phyloP scores from a whole-genome alignment of 2,888 invertebrate species.

The Lithophane leautieri region DNA sequence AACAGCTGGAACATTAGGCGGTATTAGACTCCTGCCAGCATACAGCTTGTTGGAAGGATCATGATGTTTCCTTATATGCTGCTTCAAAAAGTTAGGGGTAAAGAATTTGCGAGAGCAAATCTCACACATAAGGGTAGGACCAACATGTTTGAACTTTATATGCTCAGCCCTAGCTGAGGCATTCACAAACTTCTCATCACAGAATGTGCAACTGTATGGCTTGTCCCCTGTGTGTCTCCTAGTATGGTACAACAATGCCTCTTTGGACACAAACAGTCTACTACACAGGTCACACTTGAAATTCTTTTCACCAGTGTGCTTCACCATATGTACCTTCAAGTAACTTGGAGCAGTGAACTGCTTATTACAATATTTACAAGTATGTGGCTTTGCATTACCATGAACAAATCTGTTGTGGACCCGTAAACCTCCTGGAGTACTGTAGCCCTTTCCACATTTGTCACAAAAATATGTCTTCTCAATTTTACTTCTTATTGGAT shows the following conservation, averaged over 20 bases:
- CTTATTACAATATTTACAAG: conserved; percentile 82
- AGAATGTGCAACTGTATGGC: conserved; percentile 83
- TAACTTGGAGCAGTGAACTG: conserved; percentile 87
- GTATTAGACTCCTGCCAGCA: conserved; percentile 75
- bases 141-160: conserved; percentile 84
- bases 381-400: conserved; percentile 83
- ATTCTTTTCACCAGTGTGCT: conserved; percentile 85
- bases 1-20: conserved; percentile 78
- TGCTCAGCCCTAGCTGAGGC: conserved; percentile 86
- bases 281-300: conserved; percentile 83
- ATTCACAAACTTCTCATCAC: conserved; percentile 84
- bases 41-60: conserved; percentile 84
- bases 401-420: conserved; percentile 85
- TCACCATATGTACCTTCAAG: conserved; percentile 83
- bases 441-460: conserved; percentile 83
- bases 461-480: conserved; percentile 78
- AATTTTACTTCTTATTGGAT: conserved; percentile 80
- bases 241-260: conserved; percentile 84
- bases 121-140: conserved; percentile 83
- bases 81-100: conserved; percentile 81
- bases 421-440: conserved; percentile 82
- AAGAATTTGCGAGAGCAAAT: conserved; percentile 85
- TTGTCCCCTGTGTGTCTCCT: conserved; percentile 86
- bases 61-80: conserved; percentile 83
- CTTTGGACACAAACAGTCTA: conserved; percentile 84